Conservation (phyloP, 2,888 invertebrate genomes). For the Epirrita christyi region DNA sequence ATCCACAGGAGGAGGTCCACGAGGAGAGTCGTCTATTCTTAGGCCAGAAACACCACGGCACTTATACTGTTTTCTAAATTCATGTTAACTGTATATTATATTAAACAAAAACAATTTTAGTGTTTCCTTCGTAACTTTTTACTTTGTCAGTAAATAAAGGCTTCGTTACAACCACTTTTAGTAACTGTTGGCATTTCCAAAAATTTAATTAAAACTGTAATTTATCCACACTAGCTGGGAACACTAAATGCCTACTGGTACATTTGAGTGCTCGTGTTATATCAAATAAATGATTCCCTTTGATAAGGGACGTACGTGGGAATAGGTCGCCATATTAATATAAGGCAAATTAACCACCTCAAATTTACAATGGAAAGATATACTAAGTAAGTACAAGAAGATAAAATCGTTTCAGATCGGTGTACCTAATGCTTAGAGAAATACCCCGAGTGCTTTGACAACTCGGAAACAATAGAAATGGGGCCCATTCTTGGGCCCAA, state of each 20-base stretch:
- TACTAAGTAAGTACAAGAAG: too few relatives aligned
- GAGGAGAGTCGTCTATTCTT: too few relatives aligned
- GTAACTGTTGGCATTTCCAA: conserved; percentile 29
- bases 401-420: too few relatives aligned
- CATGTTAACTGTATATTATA: neutral
- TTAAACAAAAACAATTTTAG: too few relatives aligned
- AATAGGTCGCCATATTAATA: neutral
- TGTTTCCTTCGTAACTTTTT: conserved; percentile 3
- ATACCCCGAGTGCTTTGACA: too few relatives aligned
- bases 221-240: conserved; percentile 33
- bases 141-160: conserved; percentile 4
- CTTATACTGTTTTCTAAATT: neutral
- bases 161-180: conserved; percentile 12
- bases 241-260: conserved; percentile 16
- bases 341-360: neutral
- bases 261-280: conserved; percentile 9
- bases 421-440: too few relatives aligned
- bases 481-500: too few relatives aligned
- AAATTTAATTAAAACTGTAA: conserved; percentile 39
- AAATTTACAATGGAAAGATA: too few relatives aligned
- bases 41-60: too few relatives aligned
- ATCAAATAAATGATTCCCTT: conserved; percentile 5
- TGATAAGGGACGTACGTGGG: neutral
- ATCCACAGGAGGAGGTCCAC: too few relatives aligned
- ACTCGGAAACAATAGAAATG: too few relatives aligned